Evolutionary conservation across 2,797 vertebrate genomes (phyloP), one percentile per base, ranked within the genome.

Genomic region (Coendou prehensilis): DNA sequence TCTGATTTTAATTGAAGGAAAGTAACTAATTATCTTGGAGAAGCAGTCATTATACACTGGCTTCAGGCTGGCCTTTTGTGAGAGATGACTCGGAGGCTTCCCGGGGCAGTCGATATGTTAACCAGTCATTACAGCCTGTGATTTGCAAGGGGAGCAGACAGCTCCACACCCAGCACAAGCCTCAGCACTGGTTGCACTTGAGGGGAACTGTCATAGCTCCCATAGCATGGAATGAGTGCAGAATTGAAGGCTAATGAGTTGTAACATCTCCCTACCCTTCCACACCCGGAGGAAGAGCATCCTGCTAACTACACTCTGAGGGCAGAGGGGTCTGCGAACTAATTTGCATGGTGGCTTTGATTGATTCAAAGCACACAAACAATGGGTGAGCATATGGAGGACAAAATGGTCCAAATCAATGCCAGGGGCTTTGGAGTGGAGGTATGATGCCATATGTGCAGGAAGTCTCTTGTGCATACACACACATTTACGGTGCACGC

Each of bases 1-100:
- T 91, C 90, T 73, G 6, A 80, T 96, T 96, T 97, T 96, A 97
- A 98, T 89, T 95, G 95, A 95, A 95, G 97, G 94, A 89, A 95
- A 96, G 96, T 81, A 96, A 94, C 96, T 94, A 95, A 95, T 97
- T 94, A 92, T 95, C 95, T 96, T 28, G 9, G 79, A 91, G 94
- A 93, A 96, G 91, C 56, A 91, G 95, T 86, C 96, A 93, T 89
- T 97, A 95, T 13, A 50, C 73, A 56, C 63, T 84, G 91, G 96
- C 86, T 92, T 37, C 81, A 63, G 95, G 90, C 91, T 91, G 97
- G 90, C 76, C 96, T 96, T 87, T 78, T 57, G 52, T 23, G 2
- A 54, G 73, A 89, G 97, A 94, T 91, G 91, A 84, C 93, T 89
- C 4, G 0, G 63, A 96, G 87, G 91, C 91, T 89, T 59, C 91